phyloP scores from a whole-genome alignment of 2,888 invertebrate species.

The Lepidocyrtinus sp. region DNA sequence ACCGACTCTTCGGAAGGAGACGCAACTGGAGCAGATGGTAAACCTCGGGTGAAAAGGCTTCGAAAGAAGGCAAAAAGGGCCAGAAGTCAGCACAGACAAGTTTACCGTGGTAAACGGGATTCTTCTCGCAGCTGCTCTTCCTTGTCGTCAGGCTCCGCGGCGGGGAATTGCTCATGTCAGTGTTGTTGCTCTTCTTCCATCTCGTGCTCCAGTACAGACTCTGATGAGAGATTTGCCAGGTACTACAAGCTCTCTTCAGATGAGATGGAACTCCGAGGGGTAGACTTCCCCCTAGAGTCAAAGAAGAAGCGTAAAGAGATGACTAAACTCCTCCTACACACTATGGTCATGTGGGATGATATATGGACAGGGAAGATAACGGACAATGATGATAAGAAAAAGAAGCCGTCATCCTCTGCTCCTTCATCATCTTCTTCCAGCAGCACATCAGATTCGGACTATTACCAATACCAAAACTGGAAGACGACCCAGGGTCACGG shows the following conservation, averaged over 20 bases:
- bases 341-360: constrained; percentile 37
- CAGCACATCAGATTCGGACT: background rate
- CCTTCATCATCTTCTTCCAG: background rate
- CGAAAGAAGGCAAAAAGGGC: background rate
- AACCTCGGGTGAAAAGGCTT: background rate
- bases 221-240: constrained; percentile 17
- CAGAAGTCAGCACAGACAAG: no score
- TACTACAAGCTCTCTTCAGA: constrained; percentile 27
- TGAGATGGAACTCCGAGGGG: background rate
- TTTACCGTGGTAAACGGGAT: background rate
- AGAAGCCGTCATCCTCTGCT: background rate
- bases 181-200: background rate
- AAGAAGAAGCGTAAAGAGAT: constrained; percentile 15
- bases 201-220: constrained; percentile 3
- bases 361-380: constrained; percentile 17
- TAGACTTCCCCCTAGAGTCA: constrained; percentile 1
- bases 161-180: constrained; percentile 1
- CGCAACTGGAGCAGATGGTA: background rate
- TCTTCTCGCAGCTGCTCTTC: constrained; percentile 14
- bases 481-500: background rate
- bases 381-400: background rate
- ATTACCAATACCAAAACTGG: no score
- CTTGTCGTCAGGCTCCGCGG: background rate
- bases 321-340: constrained; percentile 24
- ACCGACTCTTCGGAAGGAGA: background rate